Base-by-base conservation (phyloP, 2,797 vertebrate genomes). In the Geotrypetes seraphini region DNA sequence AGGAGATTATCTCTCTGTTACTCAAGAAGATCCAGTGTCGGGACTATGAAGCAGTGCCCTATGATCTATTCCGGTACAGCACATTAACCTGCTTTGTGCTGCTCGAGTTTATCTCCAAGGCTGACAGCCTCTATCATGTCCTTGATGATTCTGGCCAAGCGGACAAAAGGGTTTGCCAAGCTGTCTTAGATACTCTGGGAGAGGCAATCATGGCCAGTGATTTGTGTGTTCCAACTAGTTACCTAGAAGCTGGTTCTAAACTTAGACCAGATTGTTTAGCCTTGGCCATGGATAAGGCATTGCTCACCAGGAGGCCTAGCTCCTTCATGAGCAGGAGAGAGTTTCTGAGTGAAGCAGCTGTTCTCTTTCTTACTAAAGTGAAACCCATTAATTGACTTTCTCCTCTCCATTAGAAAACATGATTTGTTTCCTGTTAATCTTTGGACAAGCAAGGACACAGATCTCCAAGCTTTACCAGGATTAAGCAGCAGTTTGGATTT, bases 41-140 rank as follows among this genome's bases (percentile, higher is more conserved):
- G 1, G 89, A 94, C 59, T 88, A 97, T 2, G 94, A 96, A 53
- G 85, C 83, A 0, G 90, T 96, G 29, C 90, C 92, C 0, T 90
- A 91, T 3, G 86, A 86, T 2, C 67, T 96, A 26, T 98, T 97
- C 72, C 83, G 89, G 4, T 81, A 94, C 1, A 91, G 91, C 1
- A 85, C 88, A 40, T 81, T 93, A 28, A 89, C 86, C 3, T 95
- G 91, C 41, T 83, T 89, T 0, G 87, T 92, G 38, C 87, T 96
- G 42, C 75, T 88, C 3, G 92, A 96, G 69, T 95, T 92, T 19
- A 78, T 88, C 28, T 73, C 79, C 4, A 87, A 89, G 37, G 86
- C 90, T 0, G 68, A 79, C 5, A 72, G 81, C 22, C 83, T 98
- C 17, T 96, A 91, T 1, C 73, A 69, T 0, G 65, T 86, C 4